Base-by-base conservation (phyloP, 2,113 vertebrate genomes). In the Ptychochromis oligacanthus region DNA sequence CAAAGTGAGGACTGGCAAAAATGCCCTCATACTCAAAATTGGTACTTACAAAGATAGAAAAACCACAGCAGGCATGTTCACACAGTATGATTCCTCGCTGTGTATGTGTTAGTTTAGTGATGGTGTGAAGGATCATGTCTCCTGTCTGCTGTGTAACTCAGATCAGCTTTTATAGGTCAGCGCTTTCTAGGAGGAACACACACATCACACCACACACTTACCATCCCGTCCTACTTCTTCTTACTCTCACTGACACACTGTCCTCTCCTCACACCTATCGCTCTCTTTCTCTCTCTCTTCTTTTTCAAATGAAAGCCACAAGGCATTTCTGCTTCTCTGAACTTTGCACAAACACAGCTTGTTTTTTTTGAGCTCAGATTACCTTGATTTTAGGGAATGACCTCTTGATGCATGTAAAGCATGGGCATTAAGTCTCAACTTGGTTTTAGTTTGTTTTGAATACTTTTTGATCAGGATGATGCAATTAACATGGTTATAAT, bases 141-240 rank as follows among this genome's bases (percentile, higher is more conserved):
- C 22, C 60, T 89, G 72, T 84, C 81, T 67, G 65, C 81, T 76
- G 72, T 74, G 83, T 13, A 83, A 62, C 70, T 77, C 74, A 58
- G 49, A 82, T 90, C 89, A 85, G 84, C 60, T 87, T 91, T 88
- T 87, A 80, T 86, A 91, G 91, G 91, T 91, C 86, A 90, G 11
- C 10, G 2, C 86, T 85, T 77, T 88, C 79, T 34, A 60, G 79
- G 79, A 85, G 26, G 54, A 79, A 36, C 64, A 80, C 75, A 46
- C 28, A 49, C 60, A 24, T 61, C 31, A 31, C 40, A 52, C 59
- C 62, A 60, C 72, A 64, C 49, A 60, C 81, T 40, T 17, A 40
- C 6, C 36, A 57, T 52, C 59, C 67, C 46, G 72, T 83, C 49
- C 67, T 74, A 57, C 86, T 80, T 72, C 54, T 57, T 61, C 79